Conservation (phyloP, 37 sponge, comb jelly and placozoan species). For the Cliona cf. orientalis region DNA sequence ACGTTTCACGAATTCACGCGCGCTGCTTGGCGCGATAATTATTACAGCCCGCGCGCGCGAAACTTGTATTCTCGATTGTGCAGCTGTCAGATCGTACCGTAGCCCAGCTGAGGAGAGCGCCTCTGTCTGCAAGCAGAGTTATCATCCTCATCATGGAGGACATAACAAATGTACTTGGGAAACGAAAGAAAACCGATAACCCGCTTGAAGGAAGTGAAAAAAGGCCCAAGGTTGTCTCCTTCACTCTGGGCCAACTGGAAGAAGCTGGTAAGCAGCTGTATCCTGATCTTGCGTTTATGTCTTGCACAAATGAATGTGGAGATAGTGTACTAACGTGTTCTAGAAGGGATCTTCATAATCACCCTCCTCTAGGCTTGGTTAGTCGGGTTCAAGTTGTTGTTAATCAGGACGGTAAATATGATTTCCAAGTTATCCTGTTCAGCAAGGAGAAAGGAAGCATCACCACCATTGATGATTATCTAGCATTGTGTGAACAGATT, state of each 20-base stretch:
- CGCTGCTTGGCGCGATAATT: no score
- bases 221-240: conserved; percentile 2
- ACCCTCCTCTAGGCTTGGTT: conserved; percentile 33
- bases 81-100: no score
- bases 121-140: no score
- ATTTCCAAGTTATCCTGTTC: conserved; percentile 18
- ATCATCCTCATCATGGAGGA: no score
- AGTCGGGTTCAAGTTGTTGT: conserved; percentile 6
- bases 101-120: no score
- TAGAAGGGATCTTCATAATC: conserved; percentile 19
- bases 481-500: conserved; percentile 2
- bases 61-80: no score
- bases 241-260: conserved; percentile 1
- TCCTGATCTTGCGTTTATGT: conserved; percentile 12
- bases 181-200: neutral
- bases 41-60: no score
- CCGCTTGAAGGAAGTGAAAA: neutral
- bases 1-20: no score
- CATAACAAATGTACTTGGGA: neutral
- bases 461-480: neutral
- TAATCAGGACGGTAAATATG: conserved; percentile 25
- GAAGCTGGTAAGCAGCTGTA: conserved; percentile 15
- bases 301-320: conserved; percentile 6
- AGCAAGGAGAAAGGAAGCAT: conserved; percentile 20
- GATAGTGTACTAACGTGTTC: conserved; percentile 7